Evolutionary conservation across 2,797 vertebrate species (phyloP), one percentile per base, ranked within the genome.

Genomic region (Pseudochirops cupreus): DNA sequence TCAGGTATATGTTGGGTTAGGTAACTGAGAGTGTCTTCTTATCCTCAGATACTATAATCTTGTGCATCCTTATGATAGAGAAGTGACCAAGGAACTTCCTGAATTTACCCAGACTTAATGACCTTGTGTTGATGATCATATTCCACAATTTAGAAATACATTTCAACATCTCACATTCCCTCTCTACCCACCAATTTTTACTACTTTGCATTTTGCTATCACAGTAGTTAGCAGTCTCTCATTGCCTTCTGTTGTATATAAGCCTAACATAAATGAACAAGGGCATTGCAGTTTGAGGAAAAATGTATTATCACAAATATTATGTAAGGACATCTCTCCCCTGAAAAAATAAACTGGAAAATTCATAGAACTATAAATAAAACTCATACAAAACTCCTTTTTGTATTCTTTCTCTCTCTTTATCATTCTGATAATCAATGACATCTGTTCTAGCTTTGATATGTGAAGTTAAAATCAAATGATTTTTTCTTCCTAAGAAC

Each of bases 251-350:
- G 24, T 57, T 26, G 18, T 1, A 39, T 33, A 14, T 0, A 24
- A 56, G 10, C 2, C 28, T 13, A 28, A 14, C 24, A 0, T 10
- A 9, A 3, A 0, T 0, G 33, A 3, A 56, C 0, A 1, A 26
- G 90, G 3, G 11, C 56, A 7, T 0, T 3, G 1, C 0, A 4
- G 29, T 53, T 90, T 9, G 0, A 58, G 21, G 13, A 5, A 21
- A 7, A 18, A 31, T 10, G 0, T 52, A 0, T 18, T 31, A 26
- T 11, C 50, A 12, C 26, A 53, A 3, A 24, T 7, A 7, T 0
- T 52, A 33, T 39, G 3, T 14, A 24, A 29, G 33, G 24, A 29
- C 67, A 13, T 0, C n/a, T 0, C 9, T 87, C 9, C 1, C 21
- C 39, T 46, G 18, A 21, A 11, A 74, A 87, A 24, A 18, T 87